phyloP scores from a whole-genome alignment of 2,888 invertebrate species.

The Gari tellinella region DNA sequence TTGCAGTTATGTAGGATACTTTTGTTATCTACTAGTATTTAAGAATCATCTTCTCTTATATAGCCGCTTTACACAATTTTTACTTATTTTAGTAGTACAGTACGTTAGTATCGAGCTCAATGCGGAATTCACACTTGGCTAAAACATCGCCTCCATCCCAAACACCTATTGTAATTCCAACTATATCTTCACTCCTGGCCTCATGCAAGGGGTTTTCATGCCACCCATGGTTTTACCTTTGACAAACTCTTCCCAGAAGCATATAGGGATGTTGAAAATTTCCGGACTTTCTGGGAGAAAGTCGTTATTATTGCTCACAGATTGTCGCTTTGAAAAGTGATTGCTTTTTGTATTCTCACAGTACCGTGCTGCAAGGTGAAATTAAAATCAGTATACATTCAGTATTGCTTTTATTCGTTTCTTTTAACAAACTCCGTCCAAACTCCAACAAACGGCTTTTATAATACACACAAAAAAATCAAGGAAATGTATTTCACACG shows the following conservation, averaged over 20 bases:
- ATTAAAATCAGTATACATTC: not conserved
- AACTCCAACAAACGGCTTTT: too few species aligned
- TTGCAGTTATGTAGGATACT: too few species aligned
- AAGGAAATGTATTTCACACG: too few species aligned
- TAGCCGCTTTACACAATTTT: too few species aligned
- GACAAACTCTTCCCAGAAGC: constrained; percentile 55
- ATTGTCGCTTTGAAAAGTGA: constrained; percentile 35
- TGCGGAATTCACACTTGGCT: not conserved
- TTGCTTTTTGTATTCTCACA: constrained; percentile 35
- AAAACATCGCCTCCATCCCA: constrained; percentile 11
- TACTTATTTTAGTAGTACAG: too few species aligned
- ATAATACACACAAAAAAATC: too few species aligned
- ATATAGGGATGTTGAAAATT: constrained; percentile 32
- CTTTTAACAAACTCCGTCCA: too few species aligned
- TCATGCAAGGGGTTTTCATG: constrained; percentile 20
- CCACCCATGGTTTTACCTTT: constrained; percentile 43
- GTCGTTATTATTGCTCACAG: constrained; percentile 21
- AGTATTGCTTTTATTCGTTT: too few species aligned
- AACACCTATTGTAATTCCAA: not conserved
- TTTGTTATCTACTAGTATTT: too few species aligned
- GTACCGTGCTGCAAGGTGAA: constrained; percentile 48
- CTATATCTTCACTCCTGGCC: not conserved
- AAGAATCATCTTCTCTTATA: too few species aligned
- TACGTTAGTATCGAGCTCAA: too few species aligned
- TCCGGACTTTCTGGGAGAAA: constrained; percentile 40